Evolutionary conservation across 1,140 invertebrate genomes (phyloP).

Genomic region (Drosophila punjabiensis): DNA sequence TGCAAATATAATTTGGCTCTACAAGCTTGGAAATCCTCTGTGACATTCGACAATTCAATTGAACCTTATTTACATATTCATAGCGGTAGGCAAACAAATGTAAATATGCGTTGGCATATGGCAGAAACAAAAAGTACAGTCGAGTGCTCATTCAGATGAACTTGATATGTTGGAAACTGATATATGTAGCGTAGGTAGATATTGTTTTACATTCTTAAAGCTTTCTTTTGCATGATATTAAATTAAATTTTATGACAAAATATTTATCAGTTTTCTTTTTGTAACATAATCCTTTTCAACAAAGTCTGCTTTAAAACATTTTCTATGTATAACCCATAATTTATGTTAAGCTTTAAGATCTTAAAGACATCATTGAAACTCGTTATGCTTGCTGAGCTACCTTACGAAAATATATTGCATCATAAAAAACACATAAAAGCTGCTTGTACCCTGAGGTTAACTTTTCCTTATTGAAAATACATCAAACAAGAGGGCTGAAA

Average conservation of each 20-base stretch:
- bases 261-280: neutral
- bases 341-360: neutral
- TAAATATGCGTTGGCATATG: slow-evolving; percentile 25
- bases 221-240: neutral
- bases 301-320: neutral
- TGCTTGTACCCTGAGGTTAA: neutral
- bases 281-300: neutral
- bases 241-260: neutral
- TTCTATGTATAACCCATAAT: neutral
- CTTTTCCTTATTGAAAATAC: slow-evolving; percentile 23
- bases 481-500: slow-evolving; percentile 12
- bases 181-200: neutral
- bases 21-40: slow-evolving; percentile 26
- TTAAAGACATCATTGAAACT: neutral
- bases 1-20: slow-evolving; percentile 31
- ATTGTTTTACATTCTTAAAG: neutral
- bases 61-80: slow-evolving; percentile 49
- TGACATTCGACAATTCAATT: slow-evolving; percentile 39
- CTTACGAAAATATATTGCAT: slow-evolving; percentile 26
- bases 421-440: slow-evolving; percentile 29
- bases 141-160: neutral
- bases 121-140: slow-evolving; percentile 10
- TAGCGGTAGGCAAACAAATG: slow-evolving; percentile 39
- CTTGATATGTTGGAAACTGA: neutral
- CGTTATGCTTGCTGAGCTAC: neutral